These are phyloP conservation scores for Nettapus auritus DNA, from an alignment of 2,113 vertebrate species.

Conservation along the genomic window DNA sequence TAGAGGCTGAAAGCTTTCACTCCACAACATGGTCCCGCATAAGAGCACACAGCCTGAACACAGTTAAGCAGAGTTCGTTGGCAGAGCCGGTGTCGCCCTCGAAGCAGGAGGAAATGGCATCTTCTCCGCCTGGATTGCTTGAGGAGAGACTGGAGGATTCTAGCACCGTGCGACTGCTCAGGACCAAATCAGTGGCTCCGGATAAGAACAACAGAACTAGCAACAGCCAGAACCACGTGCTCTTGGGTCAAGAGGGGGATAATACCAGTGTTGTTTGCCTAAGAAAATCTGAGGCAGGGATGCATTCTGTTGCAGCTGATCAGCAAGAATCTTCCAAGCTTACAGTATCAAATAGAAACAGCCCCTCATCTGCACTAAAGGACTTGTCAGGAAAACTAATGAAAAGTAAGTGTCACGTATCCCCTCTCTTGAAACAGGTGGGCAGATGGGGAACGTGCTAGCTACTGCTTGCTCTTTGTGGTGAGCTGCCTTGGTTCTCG, in stretches of 20 bases:
- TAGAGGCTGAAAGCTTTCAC: constrained; percentile 95
- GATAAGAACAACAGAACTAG: constrained; percentile 42
- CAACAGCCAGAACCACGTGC: constrained; percentile 62
- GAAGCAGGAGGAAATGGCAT: constrained; percentile 60
- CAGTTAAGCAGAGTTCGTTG: constrained; percentile 94
- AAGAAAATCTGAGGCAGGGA: constrained; percentile 53
- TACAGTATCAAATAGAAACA: constrained; percentile 81
- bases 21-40: constrained; percentile 93
- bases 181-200: constrained; percentile 11
- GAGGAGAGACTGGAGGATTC: constrained; percentile 70
- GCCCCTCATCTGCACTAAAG: constrained; percentile 80
- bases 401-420: constrained; percentile 90
- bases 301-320: constrained; percentile 55
- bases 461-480: background rate
- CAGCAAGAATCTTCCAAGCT: constrained; percentile 82
- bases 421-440: background rate
- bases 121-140: constrained; percentile 43
- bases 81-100: constrained; percentile 87
- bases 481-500: background rate
- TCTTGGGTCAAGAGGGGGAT: constrained; percentile 59
- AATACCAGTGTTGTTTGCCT: constrained; percentile 37
- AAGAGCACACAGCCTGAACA: constrained; percentile 94
- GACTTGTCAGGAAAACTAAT: constrained; percentile 93
- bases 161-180: constrained; percentile 10
- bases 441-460: background rate